These are phyloP conservation scores for Graphium colonna DNA, from an alignment of 2,888 invertebrate species.

Conservation along the genomic window DNA sequence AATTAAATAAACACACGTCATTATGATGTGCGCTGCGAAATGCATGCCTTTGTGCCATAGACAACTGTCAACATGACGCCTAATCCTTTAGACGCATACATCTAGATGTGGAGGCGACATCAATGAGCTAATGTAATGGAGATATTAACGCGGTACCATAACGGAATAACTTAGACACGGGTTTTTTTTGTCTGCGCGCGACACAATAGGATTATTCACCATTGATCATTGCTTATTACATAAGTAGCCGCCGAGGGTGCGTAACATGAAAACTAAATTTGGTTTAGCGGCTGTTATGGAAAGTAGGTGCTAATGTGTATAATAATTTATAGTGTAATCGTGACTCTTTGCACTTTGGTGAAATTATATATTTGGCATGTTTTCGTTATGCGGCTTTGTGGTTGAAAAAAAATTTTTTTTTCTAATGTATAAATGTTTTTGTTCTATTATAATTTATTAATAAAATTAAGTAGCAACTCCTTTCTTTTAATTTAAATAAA, in stretches of 20 bases:
- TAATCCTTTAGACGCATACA: conserved; percentile 60
- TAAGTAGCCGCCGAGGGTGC: conserved; percentile 74
- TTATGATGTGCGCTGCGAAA: conserved; percentile 62
- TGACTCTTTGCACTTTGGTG: conserved; percentile 63
- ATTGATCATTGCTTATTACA: conserved; percentile 79
- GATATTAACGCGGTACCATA: conserved; percentile 75
- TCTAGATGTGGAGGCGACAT: conserved; percentile 36
- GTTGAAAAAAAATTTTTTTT: too few relatives aligned
- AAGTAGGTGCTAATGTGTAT: conserved; percentile 77
- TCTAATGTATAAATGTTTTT: too few relatives aligned
- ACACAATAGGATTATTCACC: conserved; percentile 79
- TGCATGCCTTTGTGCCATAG: conserved; percentile 65
- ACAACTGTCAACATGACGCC: conserved; percentile 72
- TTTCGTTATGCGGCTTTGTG: background rate
- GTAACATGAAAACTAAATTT: conserved; percentile 80
- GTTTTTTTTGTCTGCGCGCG: conserved; percentile 67
- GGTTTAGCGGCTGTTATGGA: conserved; percentile 80
- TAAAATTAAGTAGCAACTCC: too few relatives aligned
- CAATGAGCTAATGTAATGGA: conserved; percentile 75
- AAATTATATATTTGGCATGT: conserved; percentile 42
- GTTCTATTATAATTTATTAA: too few relatives aligned
- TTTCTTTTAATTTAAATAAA: too few relatives aligned
- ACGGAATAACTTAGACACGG: conserved; percentile 75
- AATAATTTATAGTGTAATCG: conserved; percentile 71
- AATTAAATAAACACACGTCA: conserved; percentile 76